Conservation (phyloP, 2,888 invertebrate genomes). For the Neria commutata region DNA sequence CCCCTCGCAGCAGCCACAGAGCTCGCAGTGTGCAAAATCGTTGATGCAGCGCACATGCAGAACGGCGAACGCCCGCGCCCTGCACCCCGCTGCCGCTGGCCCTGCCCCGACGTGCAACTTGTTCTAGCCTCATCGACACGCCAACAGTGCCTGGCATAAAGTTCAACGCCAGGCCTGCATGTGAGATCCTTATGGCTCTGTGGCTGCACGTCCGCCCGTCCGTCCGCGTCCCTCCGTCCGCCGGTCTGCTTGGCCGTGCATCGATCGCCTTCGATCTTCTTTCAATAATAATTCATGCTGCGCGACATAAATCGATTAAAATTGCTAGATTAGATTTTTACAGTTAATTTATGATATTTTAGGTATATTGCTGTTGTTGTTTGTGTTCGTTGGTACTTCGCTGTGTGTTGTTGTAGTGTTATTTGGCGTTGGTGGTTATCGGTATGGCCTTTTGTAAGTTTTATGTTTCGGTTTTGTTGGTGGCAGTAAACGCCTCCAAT, state of each 20-base stretch:
- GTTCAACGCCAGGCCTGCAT: background rate
- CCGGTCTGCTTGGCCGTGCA: background rate
- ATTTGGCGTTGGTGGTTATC: background rate
- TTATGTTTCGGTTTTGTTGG: background rate
- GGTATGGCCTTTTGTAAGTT: too few species aligned
- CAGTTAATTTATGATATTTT: slow-evolving; percentile 38
- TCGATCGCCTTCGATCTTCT: slow-evolving; percentile 20
- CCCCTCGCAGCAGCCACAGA: too few species aligned
- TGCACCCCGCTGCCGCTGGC: slow-evolving; percentile 21
- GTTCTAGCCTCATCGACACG: slow-evolving; percentile 3
- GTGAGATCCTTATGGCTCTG: background rate
- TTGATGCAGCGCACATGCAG: slow-evolving; percentile 16
- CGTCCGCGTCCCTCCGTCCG: too few species aligned
- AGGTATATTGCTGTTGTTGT: slow-evolving; percentile 6
- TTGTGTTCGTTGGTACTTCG: too few species aligned
- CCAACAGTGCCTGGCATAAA: background rate
- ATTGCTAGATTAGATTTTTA: slow-evolving; percentile 39
- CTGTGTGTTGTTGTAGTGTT: background rate
- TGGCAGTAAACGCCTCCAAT: too few species aligned
- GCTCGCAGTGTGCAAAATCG: too few species aligned
- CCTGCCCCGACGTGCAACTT: background rate
- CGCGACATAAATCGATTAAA: slow-evolving; percentile 42
- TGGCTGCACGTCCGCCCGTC: background rate
- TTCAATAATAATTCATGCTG: slow-evolving; percentile 38
- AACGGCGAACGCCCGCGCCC: slow-evolving; percentile 23